Base-by-base conservation (phyloP, 2,888 invertebrate species). In the Melanophora roralis region DNA sequence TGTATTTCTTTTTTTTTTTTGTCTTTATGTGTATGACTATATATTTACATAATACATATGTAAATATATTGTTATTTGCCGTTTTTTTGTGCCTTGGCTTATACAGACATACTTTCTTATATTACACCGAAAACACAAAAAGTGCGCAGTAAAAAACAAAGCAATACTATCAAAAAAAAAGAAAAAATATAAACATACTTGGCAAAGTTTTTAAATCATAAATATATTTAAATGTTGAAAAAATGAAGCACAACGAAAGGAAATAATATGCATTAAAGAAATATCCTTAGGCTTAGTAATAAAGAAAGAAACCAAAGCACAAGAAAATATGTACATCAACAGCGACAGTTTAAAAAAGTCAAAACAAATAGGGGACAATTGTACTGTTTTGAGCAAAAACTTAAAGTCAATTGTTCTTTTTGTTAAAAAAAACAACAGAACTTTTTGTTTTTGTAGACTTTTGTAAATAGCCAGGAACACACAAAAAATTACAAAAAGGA, bases 261-360 rank as follows among this genome's bases (percentile, higher is more conserved):
- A 68, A 78, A 73, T 65, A 59, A 60, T 57, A 69, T 43, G 65
- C 40, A 65, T 71, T 79, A 65, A 43, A 34, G 12, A 59, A 75
- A 79, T 75, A 49, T 60, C 79, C 74, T 60, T 59, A 75, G 75
- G 79, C 75, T 14, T 45, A 43, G 59, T 9, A 51, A 16, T n/a
- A 43, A 27, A 65, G 55, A n/a, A 45, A 3, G 11, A 64, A 49
- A 27, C 0, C 19, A 69, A 69, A 59, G 59, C 14, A 16, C 36
- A 11, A 40, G 21, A 1, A 59, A n/a, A n/a, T n/a, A n/a, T n/a
- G n/a, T n/a, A 32, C 49, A 21, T 34, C 43, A 74, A 59, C 47
- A 36, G 2, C 16, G 36, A 55, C 36, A 62, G 27, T 21, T 12
- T 23, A 59, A 60, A 14, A 59, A 19, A 9, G 38, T 45, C 47